Base-by-base conservation (phyloP, 2,888 invertebrate genomes). In the Bombyx huttoni region DNA sequence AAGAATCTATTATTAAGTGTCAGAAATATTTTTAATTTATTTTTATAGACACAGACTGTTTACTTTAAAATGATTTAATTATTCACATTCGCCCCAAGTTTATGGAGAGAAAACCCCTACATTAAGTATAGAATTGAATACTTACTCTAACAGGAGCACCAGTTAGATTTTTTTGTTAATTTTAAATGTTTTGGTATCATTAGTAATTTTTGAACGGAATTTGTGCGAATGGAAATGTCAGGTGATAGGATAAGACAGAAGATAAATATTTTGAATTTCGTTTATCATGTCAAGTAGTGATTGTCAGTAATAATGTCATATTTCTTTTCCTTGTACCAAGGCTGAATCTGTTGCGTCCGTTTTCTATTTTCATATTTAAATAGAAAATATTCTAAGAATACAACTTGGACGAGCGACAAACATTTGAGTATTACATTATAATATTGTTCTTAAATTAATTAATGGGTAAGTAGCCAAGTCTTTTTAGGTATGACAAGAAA, bases 301-400 rank as follows among this genome's bases (percentile, higher is more conserved):
- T 47, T 49, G 49, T 45, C 51, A 45, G 51, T 51, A 48, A 52
- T 34, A 40, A 47, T 35, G 49, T 53, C 50, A 52, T 51, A 52
- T 53, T 54, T 57, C 49, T 49, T 53, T 53, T 51, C 45, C 50
- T 49, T 45, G 46, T 46, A 47, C 51, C 56, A 57, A 62, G 60
- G 64, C 57, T 52, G 58, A 51, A 53, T 51, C 57, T 60, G 52
- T 54, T 53, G 45, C 52, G 51, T 48, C 40, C 12, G 9, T 40
- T 40, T 40, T 12, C 40, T 40, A 12, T 40, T 40, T 40, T 40
- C 40, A 10, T 40, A 40, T 40, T 40, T 52, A 49, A 24, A 46
- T 49, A 52, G 7, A 12, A 49, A 50, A 46, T 52, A 55, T 59
- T 52, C 40, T 40, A 40, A 40, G 40, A 40, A 40, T 40, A 40